Evolutionary conservation across 2,888 invertebrate genomes (phyloP), one percentile per base, ranked within the genome.

Genomic region (Pasiphila rectangulata): DNA sequence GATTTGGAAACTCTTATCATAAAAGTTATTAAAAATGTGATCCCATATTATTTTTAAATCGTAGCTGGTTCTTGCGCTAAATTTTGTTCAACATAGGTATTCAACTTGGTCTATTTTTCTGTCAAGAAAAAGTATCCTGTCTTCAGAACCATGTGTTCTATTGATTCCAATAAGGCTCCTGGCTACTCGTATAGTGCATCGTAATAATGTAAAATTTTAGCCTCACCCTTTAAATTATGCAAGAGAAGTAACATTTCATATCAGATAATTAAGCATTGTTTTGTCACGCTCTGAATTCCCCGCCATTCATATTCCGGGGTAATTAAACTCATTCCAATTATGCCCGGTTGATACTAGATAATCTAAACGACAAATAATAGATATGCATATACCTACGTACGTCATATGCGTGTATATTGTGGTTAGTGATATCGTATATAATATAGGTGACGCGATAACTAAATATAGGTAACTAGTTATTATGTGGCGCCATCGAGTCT

Each of bases 231-330:
- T 56, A 46, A 10, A 60, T 51, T 50, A 51, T 45, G 48, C 38
- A 27, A 51, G 56, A 54, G 59, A 58, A 58, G 61, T 59, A 62
- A 60, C 61, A 61, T 62, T 57, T 61, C 62, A 55, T 58, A 61
- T 51, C 54, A 58, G 56, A 61, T 73, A 72, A 75, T 69, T 73
- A 67, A 66, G 68, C 49, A 77, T 78, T 83, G 78, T 77, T 69
- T 71, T 64, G 75, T 82, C 79, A 79, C 82, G 83, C 80, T 85
- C 83, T 76, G 67, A 79, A 81, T 83, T 81, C 67, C 66, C 59
- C 59, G 41, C 55, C 70, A 72, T 75, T 75, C 71, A 74, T 63
- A 63, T 65, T 64, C 62, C 59, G 63, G 55, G 52, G 51, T 55
- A 65, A 67, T 71, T 68, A 69, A 69, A 68, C 65, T 73, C 79